Evolutionary conservation across 1,140 invertebrate species (phyloP).

Genomic region (Euura saliciscinereae): DNA sequence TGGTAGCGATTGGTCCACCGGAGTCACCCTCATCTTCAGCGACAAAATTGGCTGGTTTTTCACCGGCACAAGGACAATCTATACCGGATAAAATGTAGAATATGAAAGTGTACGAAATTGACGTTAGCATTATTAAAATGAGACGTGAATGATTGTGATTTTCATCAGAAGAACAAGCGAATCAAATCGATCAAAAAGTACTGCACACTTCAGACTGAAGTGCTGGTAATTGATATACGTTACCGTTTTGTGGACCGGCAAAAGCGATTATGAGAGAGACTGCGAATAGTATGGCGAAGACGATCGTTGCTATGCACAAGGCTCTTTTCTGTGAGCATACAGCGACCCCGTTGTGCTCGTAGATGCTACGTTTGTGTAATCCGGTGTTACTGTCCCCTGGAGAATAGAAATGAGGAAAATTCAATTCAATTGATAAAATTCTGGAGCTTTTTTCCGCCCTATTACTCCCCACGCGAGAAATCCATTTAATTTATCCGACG

Average conservation of each 20-base stretch:
- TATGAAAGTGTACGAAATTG: constrained; percentile 21
- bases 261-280: constrained; percentile 89
- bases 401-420: constrained; percentile 35
- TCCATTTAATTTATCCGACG: no score
- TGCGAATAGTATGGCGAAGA: constrained; percentile 79
- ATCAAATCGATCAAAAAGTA: background rate
- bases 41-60: constrained; percentile 68
- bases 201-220: background rate
- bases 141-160: no score
- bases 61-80: constrained; percentile 76
- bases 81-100: constrained; percentile 21
- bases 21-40: constrained; percentile 68
- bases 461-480: no score
- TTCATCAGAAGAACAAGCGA: no score
- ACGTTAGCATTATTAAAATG: constrained; percentile 17
- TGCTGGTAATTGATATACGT: background rate
- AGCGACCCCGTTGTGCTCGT: constrained; percentile 78
- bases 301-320: constrained; percentile 76
- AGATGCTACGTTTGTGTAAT: constrained; percentile 74
- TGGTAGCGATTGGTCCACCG: constrained; percentile 72
- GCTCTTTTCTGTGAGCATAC: constrained; percentile 88
- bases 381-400: constrained; percentile 71
- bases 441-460: no score
- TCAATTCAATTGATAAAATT: no score
- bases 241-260: constrained; percentile 79